Base-by-base conservation (phyloP, 2,113 vertebrate genomes). In the Psephotus haematonotus region DNA sequence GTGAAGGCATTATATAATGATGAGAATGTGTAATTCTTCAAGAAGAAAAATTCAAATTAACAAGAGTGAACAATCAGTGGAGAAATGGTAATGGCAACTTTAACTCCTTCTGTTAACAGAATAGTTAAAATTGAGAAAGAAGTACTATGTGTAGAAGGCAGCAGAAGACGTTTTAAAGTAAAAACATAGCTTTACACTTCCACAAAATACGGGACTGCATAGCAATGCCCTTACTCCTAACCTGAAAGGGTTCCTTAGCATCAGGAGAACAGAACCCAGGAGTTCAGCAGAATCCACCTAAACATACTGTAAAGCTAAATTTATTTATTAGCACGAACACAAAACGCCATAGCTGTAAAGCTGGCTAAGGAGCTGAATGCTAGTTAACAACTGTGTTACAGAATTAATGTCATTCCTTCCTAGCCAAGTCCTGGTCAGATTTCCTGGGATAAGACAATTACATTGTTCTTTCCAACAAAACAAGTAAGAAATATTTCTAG, bases 11-110 rank as follows among this genome's bases (percentile, higher is more conserved):
- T 82, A 43, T 59, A 74, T 62, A 78, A 82, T 77, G 15, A 87
- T 39, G 18, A 37, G 19, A 79, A 72, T 41, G 10, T 57, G 31
- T 93, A 90, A 95, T 88, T 86, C 67, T 76, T 20, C 37, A 87
- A 39, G n/a, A 97, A 82, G 46, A 79, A 91, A 88, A 92, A 87
- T 46, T 63, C 59, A 86, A 87, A 82, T 85, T 93, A 72, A 22
- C 70, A 57, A 49, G 25, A 91, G 44, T 14, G 77, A 95, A 82
- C 31, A 80, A 55, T 77, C 44, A 85, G 63, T 23, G 35, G 53
- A 87, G 70, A 69, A 62, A 88, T 13, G 0, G 44, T 49, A 53
- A 90, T 60, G 60, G 44, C 44, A 96, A 85, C 44, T 85, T 80
- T 37, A 90, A 41, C 50, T 86, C 49, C 49, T 93, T 86, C 75